Evolutionary conservation across 2,888 invertebrate species (phyloP), one percentile per base, ranked within the genome.

Genomic region (Dicycla oo): DNA sequence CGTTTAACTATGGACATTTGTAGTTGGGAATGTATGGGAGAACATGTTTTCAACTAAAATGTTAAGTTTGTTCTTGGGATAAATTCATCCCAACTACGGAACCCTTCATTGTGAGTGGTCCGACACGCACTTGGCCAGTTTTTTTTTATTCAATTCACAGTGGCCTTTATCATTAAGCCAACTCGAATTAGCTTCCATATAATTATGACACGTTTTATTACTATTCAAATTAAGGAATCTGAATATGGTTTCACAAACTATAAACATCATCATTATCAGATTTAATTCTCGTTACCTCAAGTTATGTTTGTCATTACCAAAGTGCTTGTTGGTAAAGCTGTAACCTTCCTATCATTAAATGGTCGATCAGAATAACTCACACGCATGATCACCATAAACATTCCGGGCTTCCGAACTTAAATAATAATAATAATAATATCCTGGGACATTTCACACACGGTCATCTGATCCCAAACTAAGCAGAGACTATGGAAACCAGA

Each of bases 261-360:
- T 51, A 69, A 62, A 62, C 61, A 71, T 20, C 3, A 26, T 69
- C 26, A 66, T 80, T 74, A 63, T 20, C 18, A 53, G 13, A 40
- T 20, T 74, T 15, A 23, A 47, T 20, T 53, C 30, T 66, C n/a
- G 34, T 18, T 43, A 66, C 62, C 45, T 47, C 47, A 74, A 75
- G 80, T 76, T n/a, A 18, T 23, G 47, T 49, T 53, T 26, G 34
- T 53, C 73, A 53, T 75, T 73, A 79, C 40, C 13, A 47, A 30
- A 38, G 15, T 47, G 6, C 10, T 69, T 45, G 54, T n/a, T 30
- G 45, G 30, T 76, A 3, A 40, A 58, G 23, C 38, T 62, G 57
- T 60, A 80, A 73, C 73, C 47, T 80, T 80, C 47, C 58, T 38
- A 47, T 26, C 20, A 49, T 72, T 34, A 53, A 61, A 47, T 23